These are phyloP conservation scores for Blennius ocellaris DNA, from an alignment of 2,113 vertebrate species.

Conservation along the genomic window DNA sequence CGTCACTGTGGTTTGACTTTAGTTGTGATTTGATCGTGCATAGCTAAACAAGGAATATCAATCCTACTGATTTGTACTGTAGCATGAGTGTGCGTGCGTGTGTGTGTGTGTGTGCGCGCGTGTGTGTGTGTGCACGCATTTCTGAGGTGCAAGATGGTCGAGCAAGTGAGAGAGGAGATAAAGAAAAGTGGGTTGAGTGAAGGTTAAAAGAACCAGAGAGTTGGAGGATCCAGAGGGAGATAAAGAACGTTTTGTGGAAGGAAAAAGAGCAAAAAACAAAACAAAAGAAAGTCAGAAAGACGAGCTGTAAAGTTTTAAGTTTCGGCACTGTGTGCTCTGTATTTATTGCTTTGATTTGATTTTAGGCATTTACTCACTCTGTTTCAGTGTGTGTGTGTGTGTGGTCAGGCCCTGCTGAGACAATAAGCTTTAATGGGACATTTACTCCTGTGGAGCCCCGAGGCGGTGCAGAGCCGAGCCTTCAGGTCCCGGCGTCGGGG, in stretches of 20 bases:
- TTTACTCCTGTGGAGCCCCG: neutral
- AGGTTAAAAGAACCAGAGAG: slow-evolving; percentile 10
- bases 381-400: slow-evolving; percentile 39
- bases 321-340: slow-evolving; percentile 79
- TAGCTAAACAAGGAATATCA: slow-evolving; percentile 52
- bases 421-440: slow-evolving; percentile 66
- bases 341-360: slow-evolving; percentile 74
- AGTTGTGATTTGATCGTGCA: slow-evolving; percentile 52
- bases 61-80: slow-evolving; percentile 74
- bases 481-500: slow-evolving; percentile 9
- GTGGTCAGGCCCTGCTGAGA: slow-evolving; percentile 72
- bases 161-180: slow-evolving; percentile 40
- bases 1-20: slow-evolving; percentile 71
- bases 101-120: slow-evolving; percentile 10
- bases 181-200: slow-evolving; percentile 2
- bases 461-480: slow-evolving; percentile 3
- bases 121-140: slow-evolving; percentile 29
- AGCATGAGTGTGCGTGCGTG: slow-evolving; percentile 30
- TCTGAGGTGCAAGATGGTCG: slow-evolving; percentile 11
- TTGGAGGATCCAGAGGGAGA: slow-evolving; percentile 19
- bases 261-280: neutral
- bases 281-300: slow-evolving; percentile 8
- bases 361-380: slow-evolving; percentile 42
- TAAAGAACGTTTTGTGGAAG: neutral
- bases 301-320: slow-evolving; percentile 46